Base-by-base conservation (phyloP, 2,888 invertebrate genomes). In the Sphinx pinastri region DNA sequence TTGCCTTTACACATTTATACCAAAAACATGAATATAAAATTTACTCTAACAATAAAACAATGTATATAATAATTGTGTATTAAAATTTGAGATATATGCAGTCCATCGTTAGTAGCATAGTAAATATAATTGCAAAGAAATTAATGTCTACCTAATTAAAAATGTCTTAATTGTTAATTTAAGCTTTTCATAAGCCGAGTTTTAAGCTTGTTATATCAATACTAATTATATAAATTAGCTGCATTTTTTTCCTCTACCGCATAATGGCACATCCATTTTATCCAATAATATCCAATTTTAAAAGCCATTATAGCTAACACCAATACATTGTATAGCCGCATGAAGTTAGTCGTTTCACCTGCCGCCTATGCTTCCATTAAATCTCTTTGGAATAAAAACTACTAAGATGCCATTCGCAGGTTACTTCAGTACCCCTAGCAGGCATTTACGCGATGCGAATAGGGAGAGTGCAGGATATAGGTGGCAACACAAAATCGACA, bases 201-300 rank as follows among this genome's bases (percentile, higher is more conserved):
- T 49, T 63, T 13, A 60, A 16, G 45, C 16, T 13, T 47, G 16
- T 16, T 49, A 10, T 19, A 25, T 31, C 25, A 63, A 60, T 47
- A 16, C 19, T 13, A 1, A 49, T 49, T 25, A 13, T 49, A 47
- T 2, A 19, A 11, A 10, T 19, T 19, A 63, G 13, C 16, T 49
- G 16, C 31, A 12, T 5, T 13, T 49, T 60, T 47, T 63, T 13
- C 12, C 16, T n/a, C 0, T 12, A 49, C 47, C 49, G 47, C 16
- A 7, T 19, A 12, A 63, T 19, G 60, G 16, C 45, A 47, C 55
- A 19, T 19, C 16, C 19, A 11, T 2, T 55, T 19, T n/a, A n/a
- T 52, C 60, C 14, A 60, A 45, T 45, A 60, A 60, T 60, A 60
- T 60, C 60, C 5, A 47, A 47, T 47, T 49, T 49, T 13, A 12